These are phyloP conservation scores for Tethya wilhelma DNA, from an alignment of 37 sponge, comb jelly and placozoan genomes.

Conservation along the genomic window DNA sequence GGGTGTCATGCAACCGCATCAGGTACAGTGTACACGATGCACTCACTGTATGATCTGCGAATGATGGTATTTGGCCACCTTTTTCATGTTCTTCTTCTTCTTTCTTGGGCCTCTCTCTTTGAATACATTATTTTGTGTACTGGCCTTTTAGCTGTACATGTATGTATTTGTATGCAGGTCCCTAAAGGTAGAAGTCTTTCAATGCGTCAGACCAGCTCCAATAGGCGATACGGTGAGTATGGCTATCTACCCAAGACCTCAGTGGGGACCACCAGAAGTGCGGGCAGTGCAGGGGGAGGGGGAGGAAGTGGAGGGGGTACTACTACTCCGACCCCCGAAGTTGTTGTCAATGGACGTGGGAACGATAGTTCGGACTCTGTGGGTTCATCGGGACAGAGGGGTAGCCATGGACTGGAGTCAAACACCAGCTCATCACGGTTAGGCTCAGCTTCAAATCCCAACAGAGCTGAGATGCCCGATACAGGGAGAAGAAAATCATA, in stretches of 20 bases:
- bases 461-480: slow-evolving; percentile 71
- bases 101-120: background rate
- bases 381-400: slow-evolving; percentile 7
- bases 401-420: background rate
- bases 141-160: too few species aligned
- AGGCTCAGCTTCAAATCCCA: slow-evolving; percentile 61
- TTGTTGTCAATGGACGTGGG: slow-evolving; percentile 38
- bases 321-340: background rate
- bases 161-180: background rate
- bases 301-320: background rate
- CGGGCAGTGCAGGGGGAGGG: background rate
- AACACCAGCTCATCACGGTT: background rate
- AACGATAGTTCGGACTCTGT: slow-evolving; percentile 54
- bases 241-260: slow-evolving; percentile 14
- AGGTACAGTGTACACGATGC: slow-evolving; percentile 2
- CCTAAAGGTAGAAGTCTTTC: slow-evolving; percentile 61
- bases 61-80: background rate
- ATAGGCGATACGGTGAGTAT: slow-evolving; percentile 26
- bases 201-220: slow-evolving; percentile 60
- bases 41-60: too few species aligned
- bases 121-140: too few species aligned
- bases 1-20: slow-evolving; percentile 37
- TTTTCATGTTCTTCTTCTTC: background rate
- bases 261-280: background rate
- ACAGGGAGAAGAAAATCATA: slow-evolving; percentile 56